Evolutionary conservation across 1,140 invertebrate genomes (phyloP).

Genomic region (Scaptomyza pallida): DNA sequence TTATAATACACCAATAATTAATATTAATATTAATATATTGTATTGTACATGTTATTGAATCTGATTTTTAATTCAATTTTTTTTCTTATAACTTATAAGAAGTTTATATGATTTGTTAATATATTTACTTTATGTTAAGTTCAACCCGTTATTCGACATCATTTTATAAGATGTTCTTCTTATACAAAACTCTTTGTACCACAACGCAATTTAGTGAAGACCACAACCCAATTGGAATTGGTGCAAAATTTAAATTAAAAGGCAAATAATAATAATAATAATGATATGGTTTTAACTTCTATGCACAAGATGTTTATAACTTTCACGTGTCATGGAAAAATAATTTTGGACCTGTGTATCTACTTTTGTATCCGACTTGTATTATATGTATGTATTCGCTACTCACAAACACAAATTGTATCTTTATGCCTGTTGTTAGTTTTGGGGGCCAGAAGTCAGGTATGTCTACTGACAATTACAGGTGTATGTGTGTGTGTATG

Average conservation of each 20-base stretch:
- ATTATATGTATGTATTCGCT: background rate
- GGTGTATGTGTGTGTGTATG: conserved; percentile 11
- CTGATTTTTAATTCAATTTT: background rate
- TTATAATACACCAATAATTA: too few species aligned
- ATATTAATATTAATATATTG: too few species aligned
- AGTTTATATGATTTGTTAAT: background rate
- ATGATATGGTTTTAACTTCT: too few species aligned
- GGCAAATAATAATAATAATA: too few species aligned
- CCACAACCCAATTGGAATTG: too few species aligned
- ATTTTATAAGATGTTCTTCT: background rate
- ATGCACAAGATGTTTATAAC: too few species aligned
- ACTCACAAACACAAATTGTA: background rate
- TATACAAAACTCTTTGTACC: background rate
- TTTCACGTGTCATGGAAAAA: too few species aligned
- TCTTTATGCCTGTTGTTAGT: background rate
- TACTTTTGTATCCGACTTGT: too few species aligned
- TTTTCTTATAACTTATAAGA: background rate
- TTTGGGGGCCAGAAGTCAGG: conserved; percentile 2
- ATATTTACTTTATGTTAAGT: background rate
- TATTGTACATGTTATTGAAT: background rate
- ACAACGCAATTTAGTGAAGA: background rate
- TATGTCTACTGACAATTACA: conserved; percentile 18
- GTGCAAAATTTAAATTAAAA: too few species aligned
- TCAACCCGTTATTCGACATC: background rate
- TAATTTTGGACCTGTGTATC: too few species aligned